These are phyloP conservation scores for Cylindroiulus punctatus DNA, from an alignment of 2,888 invertebrate species.

Conservation along the genomic window DNA sequence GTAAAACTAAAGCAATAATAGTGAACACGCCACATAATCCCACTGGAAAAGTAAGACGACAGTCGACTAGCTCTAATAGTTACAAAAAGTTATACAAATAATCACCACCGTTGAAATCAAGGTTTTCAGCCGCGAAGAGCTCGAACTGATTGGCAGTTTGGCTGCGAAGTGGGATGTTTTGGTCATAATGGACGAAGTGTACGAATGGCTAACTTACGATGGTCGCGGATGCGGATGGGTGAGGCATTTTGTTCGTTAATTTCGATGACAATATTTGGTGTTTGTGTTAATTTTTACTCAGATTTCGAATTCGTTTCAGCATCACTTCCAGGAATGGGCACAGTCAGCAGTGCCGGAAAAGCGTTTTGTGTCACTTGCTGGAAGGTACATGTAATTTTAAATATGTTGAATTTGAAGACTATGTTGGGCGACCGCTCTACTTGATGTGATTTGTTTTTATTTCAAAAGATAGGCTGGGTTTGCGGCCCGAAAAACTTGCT, in stretches of 20 bases:
- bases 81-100: no score
- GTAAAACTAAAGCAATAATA: slow-evolving; percentile 91
- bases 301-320: slow-evolving; percentile 68
- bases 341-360: slow-evolving; percentile 97
- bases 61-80: no score
- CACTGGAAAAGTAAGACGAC: slow-evolving; percentile 80
- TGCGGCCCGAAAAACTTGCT: slow-evolving; percentile 87
- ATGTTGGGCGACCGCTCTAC: neutral
- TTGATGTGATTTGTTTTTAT: neutral
- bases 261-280: neutral
- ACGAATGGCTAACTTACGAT: slow-evolving; percentile 95
- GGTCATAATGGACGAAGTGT: slow-evolving; percentile 96
- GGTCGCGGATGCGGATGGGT: slow-evolving; percentile 88
- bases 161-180: slow-evolving; percentile 93
- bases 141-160: slow-evolving; percentile 78
- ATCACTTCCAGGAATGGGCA: slow-evolving; percentile 94
- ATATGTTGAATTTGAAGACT: neutral
- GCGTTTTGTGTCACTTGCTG: slow-evolving; percentile 98
- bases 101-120: slow-evolving; percentile 60
- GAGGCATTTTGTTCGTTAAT: slow-evolving; percentile 56
- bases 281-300: neutral
- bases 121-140: slow-evolving; percentile 65
- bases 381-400: slow-evolving; percentile 72
- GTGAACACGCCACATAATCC: slow-evolving; percentile 98
- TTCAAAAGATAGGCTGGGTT: slow-evolving; percentile 84